Evolutionary conservation across 2,888 invertebrate genomes (phyloP).

Genomic region (Aspidapion aeneum): DNA sequence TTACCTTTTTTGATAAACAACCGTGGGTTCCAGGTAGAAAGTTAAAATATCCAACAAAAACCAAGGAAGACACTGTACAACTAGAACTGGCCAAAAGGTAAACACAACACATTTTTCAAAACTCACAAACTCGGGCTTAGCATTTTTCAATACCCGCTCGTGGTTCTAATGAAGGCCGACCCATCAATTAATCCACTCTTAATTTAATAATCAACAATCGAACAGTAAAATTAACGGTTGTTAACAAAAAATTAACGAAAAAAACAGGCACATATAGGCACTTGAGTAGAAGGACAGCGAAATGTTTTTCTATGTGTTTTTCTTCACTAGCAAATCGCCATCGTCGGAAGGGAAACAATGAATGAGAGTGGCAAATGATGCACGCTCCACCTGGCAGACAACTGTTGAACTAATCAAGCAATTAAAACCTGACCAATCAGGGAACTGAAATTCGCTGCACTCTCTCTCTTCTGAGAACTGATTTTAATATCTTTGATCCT

Average conservation of each 20-base stretch:
- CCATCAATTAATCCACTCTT: neutral
- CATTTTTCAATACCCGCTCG: neutral
- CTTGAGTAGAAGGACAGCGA: neutral
- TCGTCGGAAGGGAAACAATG: conserved; percentile 29
- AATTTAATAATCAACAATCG: neutral
- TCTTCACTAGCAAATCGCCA: conserved; percentile 32
- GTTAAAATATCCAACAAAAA: neutral
- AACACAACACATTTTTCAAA: conserved; percentile 42
- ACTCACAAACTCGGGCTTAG: neutral
- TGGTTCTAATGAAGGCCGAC: neutral
- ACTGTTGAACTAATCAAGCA: conserved; percentile 41
- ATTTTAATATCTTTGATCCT: no score
- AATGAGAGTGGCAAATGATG: conserved; percentile 10
- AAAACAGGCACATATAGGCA: conserved; percentile 17
- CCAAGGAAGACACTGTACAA: neutral
- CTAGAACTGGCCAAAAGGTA: conserved; percentile 37
- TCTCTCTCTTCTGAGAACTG: no score
- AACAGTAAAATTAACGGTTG: conserved; percentile 10
- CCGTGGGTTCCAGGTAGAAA: neutral
- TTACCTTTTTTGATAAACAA: neutral
- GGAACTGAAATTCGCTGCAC: no score
- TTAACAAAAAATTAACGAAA: conserved; percentile 36
- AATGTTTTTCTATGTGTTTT: conserved; percentile 7
- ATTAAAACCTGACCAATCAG: neutral
- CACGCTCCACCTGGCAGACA: conserved; percentile 38